Conservation (phyloP, 2,888 invertebrate genomes). For the Atethmia centrago region DNA sequence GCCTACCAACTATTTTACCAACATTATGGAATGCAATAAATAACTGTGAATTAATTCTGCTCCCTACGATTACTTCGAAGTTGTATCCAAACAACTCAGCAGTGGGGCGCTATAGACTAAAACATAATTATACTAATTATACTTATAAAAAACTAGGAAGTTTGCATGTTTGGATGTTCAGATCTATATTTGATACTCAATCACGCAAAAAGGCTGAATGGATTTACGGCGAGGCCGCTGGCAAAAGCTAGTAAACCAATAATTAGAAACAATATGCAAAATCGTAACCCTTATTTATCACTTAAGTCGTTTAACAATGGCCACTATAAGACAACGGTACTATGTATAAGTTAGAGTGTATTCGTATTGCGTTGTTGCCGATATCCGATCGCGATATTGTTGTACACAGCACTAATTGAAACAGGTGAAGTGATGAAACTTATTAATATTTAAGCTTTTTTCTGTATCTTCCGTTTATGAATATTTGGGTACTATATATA, state of each 20-base stretch:
- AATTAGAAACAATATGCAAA: too few relatives aligned
- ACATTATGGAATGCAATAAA: too few relatives aligned
- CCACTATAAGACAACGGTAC: slow-evolving; percentile 12
- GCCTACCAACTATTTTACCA: too few relatives aligned
- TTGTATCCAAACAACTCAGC: background rate
- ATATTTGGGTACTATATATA: too few relatives aligned
- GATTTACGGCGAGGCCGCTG: too few relatives aligned
- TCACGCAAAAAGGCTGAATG: too few relatives aligned
- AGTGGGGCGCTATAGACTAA: background rate
- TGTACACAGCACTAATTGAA: slow-evolving; percentile 48
- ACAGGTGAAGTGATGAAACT: slow-evolving; percentile 14
- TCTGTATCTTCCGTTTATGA: background rate
- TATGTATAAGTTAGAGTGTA: slow-evolving; percentile 12
- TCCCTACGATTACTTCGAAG: background rate
- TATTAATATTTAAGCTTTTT: background rate
- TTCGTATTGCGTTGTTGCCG: slow-evolving; percentile 35
- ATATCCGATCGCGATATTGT: slow-evolving; percentile 54
- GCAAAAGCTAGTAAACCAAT: too few relatives aligned
- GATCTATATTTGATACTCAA: too few relatives aligned
- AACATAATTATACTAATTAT: too few relatives aligned
- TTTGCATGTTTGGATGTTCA: too few relatives aligned
- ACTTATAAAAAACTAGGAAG: too few relatives aligned
- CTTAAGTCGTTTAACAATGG: background rate
- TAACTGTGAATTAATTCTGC: background rate
- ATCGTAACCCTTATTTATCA: background rate